Base-by-base conservation (phyloP, 2,888 invertebrate species). In the Luffia ferchaultella region DNA sequence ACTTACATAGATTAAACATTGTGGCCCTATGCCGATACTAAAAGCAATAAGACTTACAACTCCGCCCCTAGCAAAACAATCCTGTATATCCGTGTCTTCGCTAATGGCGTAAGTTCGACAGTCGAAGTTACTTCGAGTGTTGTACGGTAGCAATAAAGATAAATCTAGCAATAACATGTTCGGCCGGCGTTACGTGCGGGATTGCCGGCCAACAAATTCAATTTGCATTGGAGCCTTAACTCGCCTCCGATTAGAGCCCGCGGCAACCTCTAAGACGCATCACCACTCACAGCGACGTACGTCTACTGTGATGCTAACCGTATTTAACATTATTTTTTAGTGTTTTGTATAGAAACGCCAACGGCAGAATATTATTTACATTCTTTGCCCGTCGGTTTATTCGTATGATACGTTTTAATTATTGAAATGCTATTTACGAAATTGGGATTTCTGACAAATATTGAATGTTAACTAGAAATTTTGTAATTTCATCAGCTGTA, bases 161-260 rank as follows among this genome's bases (percentile, higher is more conserved):
- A 83, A 83, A 82, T 83, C 83, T 82, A 76, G 76, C 78, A 78
- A 83, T 83, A 83, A 83, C 78, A 82, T 78, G 80, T 79, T 74
- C 74, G 70, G 75, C 71, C 75, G 73, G 77, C 77, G 79, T 80
- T 78, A 79, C 71, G 77, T 80, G 76, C 70, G 69, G 71, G 74
- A 73, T 78, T 70, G 73, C 70, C 73, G 77, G 78, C 75, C 73
- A 76, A 78, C 72, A 80, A 82, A 83, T 83, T 83, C 82, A 82
- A 83, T 83, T 79, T 83, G 77, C 83, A 80, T 49, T 80, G 79
- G 76, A 69, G 78, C 76, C 80, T 78, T 80, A 82, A 83, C 79
- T 74, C 76, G 74, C 67, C 68, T 67, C 67, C 72, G 73, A 76
- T 75, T 71, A 45, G 75, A 73, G 77, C 63, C 67, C 68, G 63